Base-by-base conservation (phyloP, 1,140 invertebrate genomes). In the Heliconius eleuchia region DNA sequence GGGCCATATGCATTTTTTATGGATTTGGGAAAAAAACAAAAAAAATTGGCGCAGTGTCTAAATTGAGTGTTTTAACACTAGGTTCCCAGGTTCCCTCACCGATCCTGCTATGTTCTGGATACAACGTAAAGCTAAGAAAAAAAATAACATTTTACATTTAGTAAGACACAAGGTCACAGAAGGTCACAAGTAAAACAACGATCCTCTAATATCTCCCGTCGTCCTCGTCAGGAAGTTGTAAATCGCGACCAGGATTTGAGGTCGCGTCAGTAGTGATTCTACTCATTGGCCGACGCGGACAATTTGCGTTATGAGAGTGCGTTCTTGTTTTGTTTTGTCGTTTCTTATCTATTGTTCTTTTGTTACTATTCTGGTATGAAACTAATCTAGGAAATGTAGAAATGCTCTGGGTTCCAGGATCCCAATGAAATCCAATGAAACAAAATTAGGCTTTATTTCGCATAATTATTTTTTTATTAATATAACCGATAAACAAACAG, bases 191-290 rank as follows among this genome's bases (percentile, higher is more conserved):
- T 60, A 23, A 27, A 60, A 60, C 27, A 66, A 66, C 11, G n/a
- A 27, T 30, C 2, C 27, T 66, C 27, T 66, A 23, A 66, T 66
- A 9, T 23, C 74, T 30, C 30, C 30, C 30, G 30, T 30, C 30
- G 30, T 30, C 30, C 30, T 30, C 30, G 23, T 23, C 74, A 77
- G 76, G 71, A 73, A 73, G 77, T 78, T 39, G 34, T 73, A 78
- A 78, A 73, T 78, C 57, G 50, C 27, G 19, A 34, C 23, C 37
- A 55, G 37, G 52, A 78, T 73, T 73, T 73, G 34, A 78, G 52
- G 5, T 73, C 55, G 71, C 34, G 55, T 78, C 52, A 42, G 66
- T 76, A 76, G 70, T 71, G 18, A 76, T 34, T 30, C 42, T 42
- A 37, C 19, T 76, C n/a, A 46, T 39, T 60, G 57, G 13, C 30